These are phyloP conservation scores for Trachurus trachurus DNA, from an alignment of 2,797 vertebrate species.

Conservation along the genomic window DNA sequence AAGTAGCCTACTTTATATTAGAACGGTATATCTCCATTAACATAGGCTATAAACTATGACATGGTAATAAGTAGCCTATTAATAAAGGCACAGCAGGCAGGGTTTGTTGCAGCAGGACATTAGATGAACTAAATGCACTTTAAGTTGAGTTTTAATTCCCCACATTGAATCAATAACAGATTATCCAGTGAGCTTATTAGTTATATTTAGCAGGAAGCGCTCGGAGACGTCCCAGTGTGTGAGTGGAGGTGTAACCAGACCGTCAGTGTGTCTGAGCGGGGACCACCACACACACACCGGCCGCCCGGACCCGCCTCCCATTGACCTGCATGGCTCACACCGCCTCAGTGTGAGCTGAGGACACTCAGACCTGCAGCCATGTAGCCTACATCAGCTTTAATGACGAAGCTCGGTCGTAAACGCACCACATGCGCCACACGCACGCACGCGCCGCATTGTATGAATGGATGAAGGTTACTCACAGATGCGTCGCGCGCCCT, in stretches of 20 bases:
- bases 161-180: too few relatives aligned
- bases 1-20: too few relatives aligned
- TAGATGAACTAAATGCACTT: too few relatives aligned
- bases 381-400: too few relatives aligned
- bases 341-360: background rate
- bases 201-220: background rate
- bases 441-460: background rate
- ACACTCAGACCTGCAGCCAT: background rate
- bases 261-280: background rate
- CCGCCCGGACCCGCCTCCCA: background rate
- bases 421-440: background rate
- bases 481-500: constrained; percentile 2
- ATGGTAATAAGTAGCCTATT: too few relatives aligned
- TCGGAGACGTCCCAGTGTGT: too few relatives aligned
- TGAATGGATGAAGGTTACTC: constrained; percentile 31
- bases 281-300: background rate
- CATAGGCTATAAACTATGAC: too few relatives aligned
- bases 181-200: background rate
- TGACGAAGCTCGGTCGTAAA: too few relatives aligned
- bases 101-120: background rate
- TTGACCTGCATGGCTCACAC: background rate
- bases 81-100: too few relatives aligned
- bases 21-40: too few relatives aligned
- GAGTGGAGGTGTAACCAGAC: background rate
- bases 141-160: too few relatives aligned